Conservation (phyloP, 1,140 invertebrate genomes). For the Glossosoma conforme region DNA sequence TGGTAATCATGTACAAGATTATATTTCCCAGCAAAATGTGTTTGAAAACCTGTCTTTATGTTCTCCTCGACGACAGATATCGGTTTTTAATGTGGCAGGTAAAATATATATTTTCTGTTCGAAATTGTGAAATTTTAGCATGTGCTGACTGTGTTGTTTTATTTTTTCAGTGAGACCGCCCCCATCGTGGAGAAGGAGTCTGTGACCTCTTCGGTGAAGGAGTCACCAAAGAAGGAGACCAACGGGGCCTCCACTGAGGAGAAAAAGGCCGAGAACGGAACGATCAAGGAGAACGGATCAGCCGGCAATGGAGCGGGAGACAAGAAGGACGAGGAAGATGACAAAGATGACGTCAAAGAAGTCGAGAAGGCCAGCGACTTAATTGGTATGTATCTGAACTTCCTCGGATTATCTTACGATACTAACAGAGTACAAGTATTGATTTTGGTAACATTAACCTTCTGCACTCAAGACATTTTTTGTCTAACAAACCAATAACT, state of each 20-base stretch:
- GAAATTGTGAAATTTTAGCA: too few relatives aligned
- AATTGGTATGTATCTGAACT: slow-evolving; percentile 46
- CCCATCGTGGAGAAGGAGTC: slow-evolving; percentile 22
- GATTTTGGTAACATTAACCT: too few relatives aligned
- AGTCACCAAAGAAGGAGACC: slow-evolving; percentile 50
- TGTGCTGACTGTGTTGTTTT: too few relatives aligned
- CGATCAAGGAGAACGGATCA: slow-evolving; percentile 38
- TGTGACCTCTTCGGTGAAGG: slow-evolving; percentile 40
- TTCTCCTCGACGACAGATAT: too few relatives aligned
- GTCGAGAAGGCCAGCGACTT: slow-evolving; percentile 57
- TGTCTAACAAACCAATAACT: too few relatives aligned
- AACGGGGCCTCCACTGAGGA: slow-evolving; percentile 53
- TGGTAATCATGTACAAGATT: too few relatives aligned
- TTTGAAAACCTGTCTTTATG: too few relatives aligned
- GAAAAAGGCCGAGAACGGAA: slow-evolving; percentile 42
- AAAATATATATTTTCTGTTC: too few relatives aligned
- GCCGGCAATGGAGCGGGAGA: slow-evolving; percentile 45
- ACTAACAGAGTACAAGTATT: background rate
- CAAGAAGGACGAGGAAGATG: slow-evolving; percentile 35
- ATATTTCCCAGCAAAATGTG: too few relatives aligned
- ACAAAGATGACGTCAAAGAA: slow-evolving; percentile 50
- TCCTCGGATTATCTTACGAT: too few relatives aligned
- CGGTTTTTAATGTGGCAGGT: too few relatives aligned
- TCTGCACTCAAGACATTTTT: too few relatives aligned
- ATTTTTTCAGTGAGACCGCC: slow-evolving; percentile 29